Conservation (phyloP, 2,797 vertebrate species). For the Margarornis squamiger region DNA sequence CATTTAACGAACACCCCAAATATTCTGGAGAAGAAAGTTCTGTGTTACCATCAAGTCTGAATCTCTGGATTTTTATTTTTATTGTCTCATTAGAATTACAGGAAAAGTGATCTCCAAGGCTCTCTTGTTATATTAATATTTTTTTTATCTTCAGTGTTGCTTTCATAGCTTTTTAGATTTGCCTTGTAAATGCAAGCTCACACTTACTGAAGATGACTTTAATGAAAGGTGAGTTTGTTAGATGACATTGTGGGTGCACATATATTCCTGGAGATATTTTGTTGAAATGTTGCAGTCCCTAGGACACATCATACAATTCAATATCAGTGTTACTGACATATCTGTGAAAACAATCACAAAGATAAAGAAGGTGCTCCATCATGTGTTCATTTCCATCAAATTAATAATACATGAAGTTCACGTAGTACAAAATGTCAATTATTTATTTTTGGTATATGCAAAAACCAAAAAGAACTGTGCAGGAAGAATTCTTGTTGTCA, state of each 20-base stretch:
- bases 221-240: slow-evolving; percentile 59
- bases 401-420: slow-evolving; percentile 71
- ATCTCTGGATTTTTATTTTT: slow-evolving; percentile 48
- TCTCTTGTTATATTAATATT: slow-evolving; percentile 25
- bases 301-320: slow-evolving; percentile 55
- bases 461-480: neutral
- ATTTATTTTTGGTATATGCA: slow-evolving; percentile 69
- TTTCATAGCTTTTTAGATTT: slow-evolving; percentile 43
- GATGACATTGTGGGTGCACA: slow-evolving; percentile 18
- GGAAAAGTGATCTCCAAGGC: slow-evolving; percentile 9
- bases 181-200: slow-evolving; percentile 56
- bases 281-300: slow-evolving; percentile 49
- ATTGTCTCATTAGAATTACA: slow-evolving; percentile 41
- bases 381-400: slow-evolving; percentile 71
- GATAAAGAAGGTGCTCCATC: slow-evolving; percentile 69
- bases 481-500: neutral
- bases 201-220: slow-evolving; percentile 33
- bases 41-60: neutral
- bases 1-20: slow-evolving; percentile 38
- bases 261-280: slow-evolving; percentile 55
- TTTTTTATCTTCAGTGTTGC: neutral
- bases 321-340: slow-evolving; percentile 58
- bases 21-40: slow-evolving; percentile 31
- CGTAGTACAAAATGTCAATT: slow-evolving; percentile 68
- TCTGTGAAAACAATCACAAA: slow-evolving; percentile 62